Percentiles rank a stretch among this genome's conserved stretches.
These are phyloP conservation scores for Taeniopygia guttata DNA, from an alignment of 2,797 vertebrate genomes.

Conservation along the genomic window DNA sequence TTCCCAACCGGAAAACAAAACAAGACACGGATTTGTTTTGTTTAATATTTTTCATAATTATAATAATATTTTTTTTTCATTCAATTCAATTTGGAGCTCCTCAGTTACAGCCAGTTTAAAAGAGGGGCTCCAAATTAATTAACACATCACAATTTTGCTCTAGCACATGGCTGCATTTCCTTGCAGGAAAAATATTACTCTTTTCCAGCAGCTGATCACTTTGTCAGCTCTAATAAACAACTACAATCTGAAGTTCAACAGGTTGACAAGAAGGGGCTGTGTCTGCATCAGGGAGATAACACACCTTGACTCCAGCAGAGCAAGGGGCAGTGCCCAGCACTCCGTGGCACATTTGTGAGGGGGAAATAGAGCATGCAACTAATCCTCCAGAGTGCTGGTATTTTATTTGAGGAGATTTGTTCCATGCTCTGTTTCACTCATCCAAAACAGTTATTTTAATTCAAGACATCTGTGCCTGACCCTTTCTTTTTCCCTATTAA, in stretches of 20 bases:
- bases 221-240: conserved; percentile 16
- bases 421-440: conserved; percentile 68
- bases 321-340: conserved; percentile 50
- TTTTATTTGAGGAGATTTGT: conserved; percentile 70
- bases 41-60: not conserved
- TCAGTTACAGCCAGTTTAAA: not conserved
- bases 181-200: not conserved
- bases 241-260: conserved; percentile 14
- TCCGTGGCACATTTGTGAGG: conserved; percentile 36
- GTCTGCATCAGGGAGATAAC: conserved; percentile 54
- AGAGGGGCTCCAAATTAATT: not conserved
- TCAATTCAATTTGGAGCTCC: not conserved
- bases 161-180: not conserved
- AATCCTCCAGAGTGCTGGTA: conserved; percentile 57
- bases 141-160: not conserved
- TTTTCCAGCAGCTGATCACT: not conserved
- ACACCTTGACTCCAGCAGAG: conserved; percentile 23
- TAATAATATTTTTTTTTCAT: not conserved
- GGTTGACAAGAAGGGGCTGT: not conserved
- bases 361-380: conserved; percentile 67
- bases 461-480: conserved; percentile 31
- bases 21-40: not conserved
- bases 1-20: not conserved
- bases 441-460: conserved; percentile 50
- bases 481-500: not conserved